phyloP scores from a whole-genome alignment of 2,888 invertebrate species.

The Hypercompe scribonia region DNA sequence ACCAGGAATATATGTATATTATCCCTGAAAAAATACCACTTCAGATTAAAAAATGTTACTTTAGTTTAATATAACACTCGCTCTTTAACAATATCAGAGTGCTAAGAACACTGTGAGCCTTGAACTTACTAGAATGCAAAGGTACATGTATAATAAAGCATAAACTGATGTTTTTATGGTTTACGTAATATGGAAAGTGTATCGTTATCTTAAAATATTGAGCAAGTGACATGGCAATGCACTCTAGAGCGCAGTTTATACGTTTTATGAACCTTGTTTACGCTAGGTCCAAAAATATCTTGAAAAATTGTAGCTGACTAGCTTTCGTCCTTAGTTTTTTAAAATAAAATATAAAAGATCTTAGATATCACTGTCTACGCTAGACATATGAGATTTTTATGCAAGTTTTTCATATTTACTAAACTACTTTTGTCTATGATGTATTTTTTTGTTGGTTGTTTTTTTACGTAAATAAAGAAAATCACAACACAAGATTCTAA shows the following conservation, averaged over 20 bases:
- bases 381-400: not conserved
- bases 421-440: not conserved
- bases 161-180: not conserved
- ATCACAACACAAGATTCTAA: too few species aligned
- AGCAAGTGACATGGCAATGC: conserved; percentile 43
- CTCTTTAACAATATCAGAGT: not conserved
- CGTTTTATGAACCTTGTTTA: conserved; percentile 24
- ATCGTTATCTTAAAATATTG: conserved; percentile 29
- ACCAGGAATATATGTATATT: not conserved
- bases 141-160: not conserved
- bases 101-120: not conserved
- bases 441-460: too few species aligned
- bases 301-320: not conserved
- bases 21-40: not conserved
- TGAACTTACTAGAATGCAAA: not conserved
- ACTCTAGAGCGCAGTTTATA: conserved; percentile 32
- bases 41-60: not conserved
- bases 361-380: not conserved
- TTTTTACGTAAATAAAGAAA: too few species aligned
- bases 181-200: not conserved
- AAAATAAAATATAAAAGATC: not conserved
- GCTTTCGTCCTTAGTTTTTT: not conserved
- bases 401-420: not conserved
- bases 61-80: not conserved
- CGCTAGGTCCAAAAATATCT: not conserved